phyloP scores from a whole-genome alignment of 2,113 vertebrate genomes.

The Lanius collurio region DNA sequence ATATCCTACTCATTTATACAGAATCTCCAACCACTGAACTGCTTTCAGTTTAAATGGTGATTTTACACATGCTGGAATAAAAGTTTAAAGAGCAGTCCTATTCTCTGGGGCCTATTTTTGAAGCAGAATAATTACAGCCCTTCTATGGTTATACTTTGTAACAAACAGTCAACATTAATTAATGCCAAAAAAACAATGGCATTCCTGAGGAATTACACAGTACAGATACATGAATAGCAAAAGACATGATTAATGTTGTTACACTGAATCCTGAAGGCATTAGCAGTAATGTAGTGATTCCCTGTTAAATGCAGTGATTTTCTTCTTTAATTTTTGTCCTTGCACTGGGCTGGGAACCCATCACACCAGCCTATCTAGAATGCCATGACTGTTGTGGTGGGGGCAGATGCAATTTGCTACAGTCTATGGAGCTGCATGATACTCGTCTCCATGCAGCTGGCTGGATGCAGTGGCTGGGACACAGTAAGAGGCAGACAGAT shows the following conservation, averaged over 20 bases:
- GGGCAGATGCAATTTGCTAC: background rate
- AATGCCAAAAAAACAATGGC: conserved; percentile 68
- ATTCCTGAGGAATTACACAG: conserved; percentile 74
- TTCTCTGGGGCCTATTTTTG: conserved; percentile 48
- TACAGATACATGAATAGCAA: conserved; percentile 62
- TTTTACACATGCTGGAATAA: conserved; percentile 27
- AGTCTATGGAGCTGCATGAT: background rate
- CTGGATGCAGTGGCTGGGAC: background rate
- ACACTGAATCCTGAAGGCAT: conserved; percentile 59
- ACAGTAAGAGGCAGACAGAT: background rate
- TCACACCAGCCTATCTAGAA: background rate
- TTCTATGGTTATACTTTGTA: conserved; percentile 69
- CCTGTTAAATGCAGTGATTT: conserved; percentile 26
- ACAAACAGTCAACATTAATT: conserved; percentile 68
- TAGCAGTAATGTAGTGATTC: conserved; percentile 58
- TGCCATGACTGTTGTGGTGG: background rate
- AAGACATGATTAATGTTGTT: conserved; percentile 67
- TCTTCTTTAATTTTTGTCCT: background rate
- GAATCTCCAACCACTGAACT: conserved; percentile 7
- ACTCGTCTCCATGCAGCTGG: background rate
- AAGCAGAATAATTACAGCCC: conserved; percentile 46
- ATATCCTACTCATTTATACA: background rate
- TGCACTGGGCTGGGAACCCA: background rate
- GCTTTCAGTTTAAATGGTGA: conserved; percentile 50
- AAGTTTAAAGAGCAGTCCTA: conserved; percentile 28